A percentile compares a stretch with the other conserved stretches of the same genome.
These are phyloP conservation scores for Hydrochoerus hydrochaeris DNA, from an alignment of 2,113 vertebrate species.

Conservation along the genomic window DNA sequence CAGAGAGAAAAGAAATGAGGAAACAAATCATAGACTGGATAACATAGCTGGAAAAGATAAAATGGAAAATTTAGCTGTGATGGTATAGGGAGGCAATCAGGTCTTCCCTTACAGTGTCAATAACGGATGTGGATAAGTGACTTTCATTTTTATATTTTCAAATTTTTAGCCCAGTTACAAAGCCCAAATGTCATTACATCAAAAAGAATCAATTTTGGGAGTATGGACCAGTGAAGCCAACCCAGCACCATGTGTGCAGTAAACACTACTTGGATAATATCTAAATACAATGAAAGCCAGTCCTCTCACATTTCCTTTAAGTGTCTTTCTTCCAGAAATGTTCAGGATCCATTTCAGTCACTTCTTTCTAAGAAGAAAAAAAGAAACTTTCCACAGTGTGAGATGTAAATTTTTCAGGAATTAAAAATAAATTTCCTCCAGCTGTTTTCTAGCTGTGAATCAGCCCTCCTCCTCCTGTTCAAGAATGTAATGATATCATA, in stretches of 20 bases:
- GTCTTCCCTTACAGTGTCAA: slow-evolving; percentile 94
- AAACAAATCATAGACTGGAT: slow-evolving; percentile 95
- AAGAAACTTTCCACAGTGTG: background rate
- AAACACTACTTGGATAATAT: slow-evolving; percentile 96
- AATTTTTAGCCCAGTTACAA: background rate
- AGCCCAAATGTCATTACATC: slow-evolving; percentile 92
- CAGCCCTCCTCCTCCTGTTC: background rate
- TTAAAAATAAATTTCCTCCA: background rate
- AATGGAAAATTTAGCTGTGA: slow-evolving; percentile 76
- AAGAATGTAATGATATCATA: background rate
- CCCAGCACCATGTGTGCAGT: slow-evolving; percentile 93
- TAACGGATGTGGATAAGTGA: slow-evolving; percentile 94
- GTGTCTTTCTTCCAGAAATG: slow-evolving; percentile 92
- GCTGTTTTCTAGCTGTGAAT: background rate
- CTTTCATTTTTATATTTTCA: slow-evolving; percentile 70
- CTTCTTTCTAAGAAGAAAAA: background rate
- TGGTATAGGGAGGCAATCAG: slow-evolving; percentile 75
- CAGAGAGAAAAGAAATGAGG: slow-evolving; percentile 92
- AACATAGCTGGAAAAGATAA: slow-evolving; percentile 95
- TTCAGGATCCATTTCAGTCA: slow-evolving; percentile 84
- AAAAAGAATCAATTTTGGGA: slow-evolving; percentile 96
- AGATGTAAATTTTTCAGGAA: background rate
- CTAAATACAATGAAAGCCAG: slow-evolving; percentile 90
- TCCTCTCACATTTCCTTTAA: slow-evolving; percentile 95
- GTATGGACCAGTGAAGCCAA: slow-evolving; percentile 93